Evolutionary conservation across 2,113 vertebrate genomes (phyloP), one percentile per base, ranked within the genome.

Genomic region (Ailuropoda melanoleuca): DNA sequence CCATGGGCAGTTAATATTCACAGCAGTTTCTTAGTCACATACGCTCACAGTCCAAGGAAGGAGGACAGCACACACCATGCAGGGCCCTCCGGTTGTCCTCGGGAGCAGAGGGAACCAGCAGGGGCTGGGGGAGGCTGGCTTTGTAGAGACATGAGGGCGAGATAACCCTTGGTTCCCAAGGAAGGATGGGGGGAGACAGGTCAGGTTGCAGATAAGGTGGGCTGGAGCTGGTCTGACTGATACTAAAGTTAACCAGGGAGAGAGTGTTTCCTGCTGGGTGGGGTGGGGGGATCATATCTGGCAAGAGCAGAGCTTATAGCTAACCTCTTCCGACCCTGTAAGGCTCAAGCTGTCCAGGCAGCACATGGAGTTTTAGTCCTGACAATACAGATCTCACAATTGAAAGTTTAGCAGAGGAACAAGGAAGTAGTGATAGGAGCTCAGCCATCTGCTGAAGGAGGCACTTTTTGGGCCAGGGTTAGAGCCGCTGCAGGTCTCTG

Each of bases 11-110:
- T 75, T 15, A 3, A 68, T 10, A 64, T 37, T 23, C 17, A 64
- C 13, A 83, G 72, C 23, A 77, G n/a, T 31, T 74, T 77, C 17
- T 70, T 70, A 24, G 43, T 50, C 46, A 68, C 8, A 53, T 3
- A 29, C 3, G 26, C 46, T 87, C 46, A 53, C 4, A 66, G 31
- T 8, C 17, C 2, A 62, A 70, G 43, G 56, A 5, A 81, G 21
- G 34, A 86, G n/a, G 37, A 60, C 19, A 46, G 0, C 0, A 10
- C 6, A 19, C 46, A 21, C 4, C 6, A 7, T 6, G 4, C 6
- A 58, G 70, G 50, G 26, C 14, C 19, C 10, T 0, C 2, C 4
- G 17, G 11, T 31, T 84, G 31, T 9, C 6, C 17, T 78, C 19
- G 10, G 29, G 15, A 80, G 37, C 56, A 68, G 24, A 23, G 39